phyloP scores from a whole-genome alignment of 2,113 vertebrate species.

The Polypterus bichir region DNA sequence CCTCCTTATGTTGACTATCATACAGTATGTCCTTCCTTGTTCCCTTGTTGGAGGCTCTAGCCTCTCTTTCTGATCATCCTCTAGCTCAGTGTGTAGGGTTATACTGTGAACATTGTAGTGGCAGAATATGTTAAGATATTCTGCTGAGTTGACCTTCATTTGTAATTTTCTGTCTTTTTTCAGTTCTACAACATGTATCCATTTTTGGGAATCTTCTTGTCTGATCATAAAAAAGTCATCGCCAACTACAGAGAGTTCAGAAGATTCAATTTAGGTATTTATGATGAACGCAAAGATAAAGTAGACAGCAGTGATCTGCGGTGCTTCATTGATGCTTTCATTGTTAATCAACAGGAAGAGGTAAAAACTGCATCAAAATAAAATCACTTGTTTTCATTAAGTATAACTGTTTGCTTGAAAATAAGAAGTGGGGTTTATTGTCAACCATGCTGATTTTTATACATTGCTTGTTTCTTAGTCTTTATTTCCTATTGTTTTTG shows the following conservation, averaged over 20 bases:
- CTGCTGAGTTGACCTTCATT: too few species aligned
- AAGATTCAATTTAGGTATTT: neutral
- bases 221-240: slow-evolving; percentile 7
- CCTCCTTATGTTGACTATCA: too few species aligned
- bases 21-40: too few species aligned
- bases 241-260: neutral
- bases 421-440: neutral
- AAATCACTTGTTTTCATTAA: neutral
- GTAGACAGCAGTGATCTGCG: slow-evolving; percentile 1
- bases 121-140: too few species aligned
- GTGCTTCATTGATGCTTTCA: slow-evolving; percentile 15
- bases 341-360: slow-evolving; percentile 7
- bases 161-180: neutral
- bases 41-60: too few species aligned
- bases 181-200: slow-evolving; percentile 12
- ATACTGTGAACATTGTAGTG: too few species aligned
- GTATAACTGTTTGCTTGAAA: neutral
- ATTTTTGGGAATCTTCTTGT: slow-evolving; percentile 5
- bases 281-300: neutral
- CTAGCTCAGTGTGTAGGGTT: too few species aligned
- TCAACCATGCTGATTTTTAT: too few species aligned
- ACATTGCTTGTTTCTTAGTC: too few species aligned
- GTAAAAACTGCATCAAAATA: neutral
- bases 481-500: too few species aligned
- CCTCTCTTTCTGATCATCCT: too few species aligned